Evolutionary conservation across 1,140 invertebrate genomes (phyloP).

Genomic region (Solenopsis fugax): DNA sequence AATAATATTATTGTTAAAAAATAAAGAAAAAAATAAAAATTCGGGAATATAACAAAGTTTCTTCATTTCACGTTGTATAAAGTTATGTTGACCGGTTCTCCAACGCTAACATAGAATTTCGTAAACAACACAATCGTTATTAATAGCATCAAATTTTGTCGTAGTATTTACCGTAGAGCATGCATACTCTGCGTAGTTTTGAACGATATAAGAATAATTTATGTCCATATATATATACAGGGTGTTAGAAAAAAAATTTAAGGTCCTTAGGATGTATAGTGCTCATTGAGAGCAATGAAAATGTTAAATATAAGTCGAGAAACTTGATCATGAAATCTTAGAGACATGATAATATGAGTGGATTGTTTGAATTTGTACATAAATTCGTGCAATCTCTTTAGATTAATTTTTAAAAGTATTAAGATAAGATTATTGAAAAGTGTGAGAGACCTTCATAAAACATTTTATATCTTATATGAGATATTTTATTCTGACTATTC

Average conservation of each 20-base stretch:
- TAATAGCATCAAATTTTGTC: constrained; percentile 45
- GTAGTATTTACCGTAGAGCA: constrained; percentile 31
- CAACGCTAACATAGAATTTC: background rate
- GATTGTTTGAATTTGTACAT: background rate
- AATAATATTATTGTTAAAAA: background rate
- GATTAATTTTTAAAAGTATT: background rate
- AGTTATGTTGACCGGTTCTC: constrained; percentile 16
- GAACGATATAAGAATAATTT: constrained; percentile 39
- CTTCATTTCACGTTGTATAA: background rate
- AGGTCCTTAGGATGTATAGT: background rate
- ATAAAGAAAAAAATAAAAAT: background rate
- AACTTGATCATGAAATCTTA: too few species aligned
- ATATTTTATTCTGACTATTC: background rate
- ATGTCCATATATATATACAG: background rate
- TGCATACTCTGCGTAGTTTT: background rate
- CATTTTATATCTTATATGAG: background rate
- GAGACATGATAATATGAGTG: too few species aligned
- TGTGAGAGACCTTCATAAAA: background rate
- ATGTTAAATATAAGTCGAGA: background rate
- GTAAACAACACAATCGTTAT: constrained; percentile 35
- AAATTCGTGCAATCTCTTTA: background rate
- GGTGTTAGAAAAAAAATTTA: background rate
- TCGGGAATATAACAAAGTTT: background rate
- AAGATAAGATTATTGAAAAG: background rate
- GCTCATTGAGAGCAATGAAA: background rate